phyloP scores from a whole-genome alignment of 1,140 invertebrate genomes.

The Elysia chlorotica region DNA sequence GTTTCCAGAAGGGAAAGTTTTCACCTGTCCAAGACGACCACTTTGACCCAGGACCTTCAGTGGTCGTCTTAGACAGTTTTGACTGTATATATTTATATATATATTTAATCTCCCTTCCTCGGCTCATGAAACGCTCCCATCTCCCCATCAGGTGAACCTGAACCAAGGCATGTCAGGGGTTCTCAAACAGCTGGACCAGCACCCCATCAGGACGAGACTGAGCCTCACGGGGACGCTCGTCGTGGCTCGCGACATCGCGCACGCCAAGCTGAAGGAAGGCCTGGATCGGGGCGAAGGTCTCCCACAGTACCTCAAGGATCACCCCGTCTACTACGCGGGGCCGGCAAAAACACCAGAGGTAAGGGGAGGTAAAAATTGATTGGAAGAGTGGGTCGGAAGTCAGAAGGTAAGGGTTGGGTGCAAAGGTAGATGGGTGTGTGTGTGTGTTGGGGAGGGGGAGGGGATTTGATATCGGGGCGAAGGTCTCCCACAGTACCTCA shows the following conservation, averaged over 20 bases:
- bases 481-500: constrained; percentile 60
- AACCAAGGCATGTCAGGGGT: constrained; percentile 59
- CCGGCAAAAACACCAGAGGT: constrained; percentile 62
- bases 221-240: constrained; percentile 59
- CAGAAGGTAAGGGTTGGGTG: no score
- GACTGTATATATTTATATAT: no score
- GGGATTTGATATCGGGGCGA: no score
- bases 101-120: no score
- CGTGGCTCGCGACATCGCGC: constrained; percentile 62
- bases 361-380: background rate
- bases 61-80: no score
- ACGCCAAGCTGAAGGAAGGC: constrained; percentile 61
- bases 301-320: constrained; percentile 61
- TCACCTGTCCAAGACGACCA: no score
- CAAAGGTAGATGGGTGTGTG: no score
- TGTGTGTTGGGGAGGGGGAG: no score
- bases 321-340: constrained; percentile 64
- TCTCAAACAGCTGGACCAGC: constrained; percentile 43
- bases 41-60: no score
- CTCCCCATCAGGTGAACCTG: constrained; percentile 49
- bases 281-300: constrained; percentile 55
- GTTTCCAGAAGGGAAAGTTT: no score
- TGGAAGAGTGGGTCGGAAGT: background rate
- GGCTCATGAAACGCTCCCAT: no score
- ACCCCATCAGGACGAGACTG: constrained; percentile 59